Conservation (phyloP, 1,140 invertebrate species). For the Polypedilum vanderplanki region DNA sequence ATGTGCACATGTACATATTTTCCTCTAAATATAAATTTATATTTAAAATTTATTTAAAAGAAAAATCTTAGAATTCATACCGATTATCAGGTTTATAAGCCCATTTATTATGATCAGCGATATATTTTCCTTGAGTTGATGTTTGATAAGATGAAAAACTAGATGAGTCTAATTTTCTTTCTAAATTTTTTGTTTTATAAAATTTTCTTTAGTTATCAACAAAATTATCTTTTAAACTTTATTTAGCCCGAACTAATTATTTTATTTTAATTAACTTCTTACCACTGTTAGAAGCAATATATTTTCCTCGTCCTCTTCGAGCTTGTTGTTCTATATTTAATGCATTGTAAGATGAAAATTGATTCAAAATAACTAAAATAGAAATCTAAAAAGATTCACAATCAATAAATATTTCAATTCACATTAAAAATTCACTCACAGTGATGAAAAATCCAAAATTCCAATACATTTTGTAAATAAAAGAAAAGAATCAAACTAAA, state of each 20-base stretch:
- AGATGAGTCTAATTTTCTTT: slow-evolving; percentile 4
- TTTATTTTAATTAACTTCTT: too few relatives aligned
- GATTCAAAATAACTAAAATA: too few relatives aligned
- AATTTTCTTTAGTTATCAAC: background rate
- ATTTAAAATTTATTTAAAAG: background rate
- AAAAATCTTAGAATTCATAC: background rate
- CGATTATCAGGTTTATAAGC: background rate
- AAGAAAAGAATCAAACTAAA: too few relatives aligned
- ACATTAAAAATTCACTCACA: too few relatives aligned
- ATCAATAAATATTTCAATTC: too few relatives aligned
- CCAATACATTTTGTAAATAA: too few relatives aligned
- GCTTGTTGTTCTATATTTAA: too few relatives aligned
- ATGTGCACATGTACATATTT: slow-evolving; percentile 25
- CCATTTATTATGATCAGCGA: background rate
- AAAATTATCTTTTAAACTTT: background rate
- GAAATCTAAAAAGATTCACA: too few relatives aligned
- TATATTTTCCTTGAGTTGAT: background rate
- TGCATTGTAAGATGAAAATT: too few relatives aligned
- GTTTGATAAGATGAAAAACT: slow-evolving; percentile 17
- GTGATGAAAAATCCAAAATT: too few relatives aligned
- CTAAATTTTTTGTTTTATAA: background rate
- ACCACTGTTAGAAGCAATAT: too few relatives aligned
- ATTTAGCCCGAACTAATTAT: background rate
- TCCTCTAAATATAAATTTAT: background rate
- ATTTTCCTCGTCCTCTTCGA: too few relatives aligned